phyloP scores from a whole-genome alignment of 2,797 vertebrate genomes.

The Fistularia commersonii region DNA sequence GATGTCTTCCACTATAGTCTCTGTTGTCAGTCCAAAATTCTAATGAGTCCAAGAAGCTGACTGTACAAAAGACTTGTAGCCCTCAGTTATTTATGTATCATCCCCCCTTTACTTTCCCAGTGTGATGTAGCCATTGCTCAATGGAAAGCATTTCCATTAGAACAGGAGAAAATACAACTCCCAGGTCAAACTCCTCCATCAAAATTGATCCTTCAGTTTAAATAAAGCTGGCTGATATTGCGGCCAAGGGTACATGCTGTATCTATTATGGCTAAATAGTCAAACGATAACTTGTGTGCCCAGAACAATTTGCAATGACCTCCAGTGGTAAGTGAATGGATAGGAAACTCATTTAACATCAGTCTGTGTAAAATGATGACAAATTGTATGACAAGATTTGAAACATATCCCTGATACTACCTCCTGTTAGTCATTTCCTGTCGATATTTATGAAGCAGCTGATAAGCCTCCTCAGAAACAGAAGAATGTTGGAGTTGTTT shows the following conservation, averaged over 20 bases:
- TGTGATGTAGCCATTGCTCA: slow-evolving; percentile 2
- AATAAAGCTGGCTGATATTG: slow-evolving; percentile 27
- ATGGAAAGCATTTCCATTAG: not conserved
- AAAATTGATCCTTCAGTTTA: slow-evolving; percentile 41
- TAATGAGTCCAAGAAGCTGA: slow-evolving; percentile 34
- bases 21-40: not conserved
- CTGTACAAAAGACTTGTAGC: slow-evolving; percentile 23
- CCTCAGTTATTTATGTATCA: not conserved
- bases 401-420: slow-evolving; percentile 25
- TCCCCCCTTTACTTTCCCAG: slow-evolving; percentile 3
- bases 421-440: slow-evolving; percentile 20
- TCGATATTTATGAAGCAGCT: slow-evolving; percentile 43
- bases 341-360: slow-evolving; percentile 52
- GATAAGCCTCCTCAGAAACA: slow-evolving; percentile 33
- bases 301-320: slow-evolving; percentile 51
- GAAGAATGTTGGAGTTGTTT: slow-evolving; percentile 49
- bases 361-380: slow-evolving; percentile 46
- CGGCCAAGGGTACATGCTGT: slow-evolving; percentile 8
- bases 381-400: slow-evolving; percentile 45
- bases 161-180: slow-evolving; percentile 11
- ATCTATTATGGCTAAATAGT: slow-evolving; percentile 49
- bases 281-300: slow-evolving; percentile 34
- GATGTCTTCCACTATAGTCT: not conserved
- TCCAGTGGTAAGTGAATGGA: slow-evolving; percentile 44
- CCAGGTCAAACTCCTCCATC: not conserved